Evolutionary conservation across 2,797 vertebrate species (phyloP).

Genomic region (Coreius guichenoti): DNA sequence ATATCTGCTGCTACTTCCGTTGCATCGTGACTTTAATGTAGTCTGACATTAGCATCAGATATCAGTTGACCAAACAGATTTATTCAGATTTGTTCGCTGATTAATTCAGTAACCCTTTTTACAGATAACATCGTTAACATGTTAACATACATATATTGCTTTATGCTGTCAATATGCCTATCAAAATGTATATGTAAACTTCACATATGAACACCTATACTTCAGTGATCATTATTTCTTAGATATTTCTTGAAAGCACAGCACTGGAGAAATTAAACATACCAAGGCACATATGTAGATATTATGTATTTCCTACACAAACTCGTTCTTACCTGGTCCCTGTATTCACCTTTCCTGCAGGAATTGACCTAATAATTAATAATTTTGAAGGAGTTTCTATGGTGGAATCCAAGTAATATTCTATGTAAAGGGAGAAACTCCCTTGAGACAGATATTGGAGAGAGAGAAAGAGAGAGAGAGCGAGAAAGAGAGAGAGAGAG

Average conservation of each 20-base stretch:
- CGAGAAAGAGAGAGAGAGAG: too few relatives aligned
- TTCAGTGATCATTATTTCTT: not conserved
- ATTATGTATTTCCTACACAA: not conserved
- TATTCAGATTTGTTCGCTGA: not conserved
- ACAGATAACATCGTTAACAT: not conserved
- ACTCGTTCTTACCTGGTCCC: not conserved
- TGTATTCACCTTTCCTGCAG: conserved; percentile 5
- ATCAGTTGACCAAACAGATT: not conserved
- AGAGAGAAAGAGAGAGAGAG: not conserved
- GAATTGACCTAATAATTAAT: conserved; percentile 38
- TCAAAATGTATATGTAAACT: not conserved
- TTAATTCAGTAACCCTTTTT: not conserved
- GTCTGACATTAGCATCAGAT: not conserved
- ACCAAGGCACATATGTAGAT: not conserved
- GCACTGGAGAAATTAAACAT: not conserved
- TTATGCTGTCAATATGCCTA: not conserved
- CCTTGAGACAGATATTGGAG: not conserved
- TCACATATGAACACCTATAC: not conserved
- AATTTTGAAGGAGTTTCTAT: conserved; percentile 23
- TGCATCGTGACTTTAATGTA: not conserved
- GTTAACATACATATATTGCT: too few relatives aligned
- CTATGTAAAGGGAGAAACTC: conserved; percentile 23
- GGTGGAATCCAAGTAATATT: conserved; percentile 22
- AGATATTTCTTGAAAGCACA: not conserved
- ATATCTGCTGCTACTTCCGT: not conserved